Evolutionary conservation across 1,140 invertebrate genomes (phyloP), one percentile per base, ranked within the genome.

Genomic region (Diachasma alloeum): DNA sequence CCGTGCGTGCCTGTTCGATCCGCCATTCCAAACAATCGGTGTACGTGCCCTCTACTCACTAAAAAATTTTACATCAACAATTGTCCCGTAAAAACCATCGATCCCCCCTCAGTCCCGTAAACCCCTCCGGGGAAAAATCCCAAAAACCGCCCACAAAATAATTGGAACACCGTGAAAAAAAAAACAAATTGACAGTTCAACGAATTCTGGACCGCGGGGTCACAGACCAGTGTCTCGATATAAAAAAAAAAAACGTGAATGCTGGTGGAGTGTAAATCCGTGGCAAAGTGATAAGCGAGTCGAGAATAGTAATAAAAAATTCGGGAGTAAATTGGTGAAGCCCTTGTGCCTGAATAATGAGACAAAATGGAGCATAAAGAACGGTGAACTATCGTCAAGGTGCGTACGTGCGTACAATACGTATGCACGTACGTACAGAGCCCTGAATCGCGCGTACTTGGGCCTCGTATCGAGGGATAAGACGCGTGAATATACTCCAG

Each of bases 11-110:
- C 79, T 78, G 79, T 87, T 86, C 85, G 82, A 85, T 92, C 92
- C 91, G 92, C 92, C 92, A 92, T 92, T 92, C 91, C 91, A 92
- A 92, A 91, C 91, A 90, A 90, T 91, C 88, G 89, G 91, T 91
- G 90, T 84, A 81, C 81, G 83, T 83, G 83, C 81, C 90, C 90
- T 90, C 59, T 63, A 63, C 59, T 63, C 19, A 9, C 24, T 13
- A 63, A 63, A 63, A 63, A 63, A 63, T 42, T 42, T 42, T 42
- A 42, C 39, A 42, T 42, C 39, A 42, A 42, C 39, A 42, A 42
- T 42, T 42, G 39, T 42, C 31, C 31, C 9, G 39, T 10, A 42
- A 42, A 42, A 42, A 42, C 39, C 13, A 13, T 42, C 9, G 39
- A 13, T 13, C 39, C 39, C 39, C 10, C 39, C 4, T 42, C 39